Base-by-base conservation (phyloP, 1,140 invertebrate genomes). In the Drosophila orena region DNA sequence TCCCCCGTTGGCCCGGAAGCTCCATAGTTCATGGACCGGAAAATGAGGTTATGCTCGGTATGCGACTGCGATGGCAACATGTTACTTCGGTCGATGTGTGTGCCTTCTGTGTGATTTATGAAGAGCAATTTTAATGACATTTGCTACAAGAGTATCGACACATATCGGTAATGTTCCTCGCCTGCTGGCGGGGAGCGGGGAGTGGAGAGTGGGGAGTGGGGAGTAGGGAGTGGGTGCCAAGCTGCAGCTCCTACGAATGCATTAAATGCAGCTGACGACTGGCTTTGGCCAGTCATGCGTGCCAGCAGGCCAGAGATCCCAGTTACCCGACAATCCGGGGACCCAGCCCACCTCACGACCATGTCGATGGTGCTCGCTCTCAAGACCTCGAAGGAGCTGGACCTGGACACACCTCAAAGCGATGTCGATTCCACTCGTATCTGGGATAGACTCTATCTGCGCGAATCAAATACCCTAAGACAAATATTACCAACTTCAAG, bases 91-190 rank as follows among this genome's bases (percentile, higher is more conserved):
- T 24, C 24, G 24, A 4, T 24, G 27, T 65, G 81, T 72, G 70
- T 37, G 66, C 58, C 59, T 72, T 56, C 42, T 74, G 74, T 59
- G 89, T 91, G 89, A 91, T 85, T 91, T 91, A 91, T 91, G 89
- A 91, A 89, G 89, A 85, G 84, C 89, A 76, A 85, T 91, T 91
- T 91, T 91, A 91, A 91, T 91, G 89, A 91, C 84, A 91, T 91
- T 91, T 89, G 61, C 73, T 61, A 81, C 83, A 72, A 88, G 79
- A 78, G 69, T 71, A 81, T 75, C 83, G 83, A 88, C 84, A 88
- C 83, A 83, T 77, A 77, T 77, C 74, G 74, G 74, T 57, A 60
- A 56, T 70, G 73, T 68, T 55, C 62, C 44, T 20, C 37, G 22
- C 20, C 34, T 22, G 6, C 0, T 12, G 11, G 4, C 4, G 42